Base-by-base conservation (phyloP, 2,797 vertebrate genomes). In the Pelochelys cantorii region DNA sequence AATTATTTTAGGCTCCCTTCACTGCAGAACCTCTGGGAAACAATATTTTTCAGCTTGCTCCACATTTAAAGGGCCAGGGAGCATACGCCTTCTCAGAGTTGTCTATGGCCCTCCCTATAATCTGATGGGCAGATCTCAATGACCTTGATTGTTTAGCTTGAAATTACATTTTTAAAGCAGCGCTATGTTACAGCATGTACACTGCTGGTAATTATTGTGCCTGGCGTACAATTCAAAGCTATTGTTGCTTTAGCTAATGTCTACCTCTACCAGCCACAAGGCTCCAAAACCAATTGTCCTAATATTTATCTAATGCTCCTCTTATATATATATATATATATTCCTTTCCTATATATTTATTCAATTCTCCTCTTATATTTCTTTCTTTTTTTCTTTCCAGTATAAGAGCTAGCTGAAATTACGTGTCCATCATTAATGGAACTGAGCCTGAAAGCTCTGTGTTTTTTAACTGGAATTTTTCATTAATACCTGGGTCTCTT, bases 241-340 rank as follows among this genome's bases (percentile, higher is more conserved):
- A 53, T 65, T 80, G 80, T 97, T 7, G 92, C 88, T 97, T 97
- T 92, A 95, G 92, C 80, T 93, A 91, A 81, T 87, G 93, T 96
- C 97, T 98, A 97, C 97, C 97, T 97, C 97, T 94, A 2, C 68
- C 78, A 82, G 90, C 93, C 93, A 94, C 90, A 79, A 56, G 11
- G 91, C 83, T 88, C 90, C 87, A 83, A 77, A 90, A 86, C 56
- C 55, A 79, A 0, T 8, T 87, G 79, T 83, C 83, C 2, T 0
- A 65, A 92, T 57, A 84, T 85, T 3, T 92, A 79, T 79, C 88
- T n/a, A 55, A 60, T 71, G 79, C 65, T 71, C 65, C 65, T 71
- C 5, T 22, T 71, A 22, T 37, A 11, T 34, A 53, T 53, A 53
- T 53, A 53, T 54, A 54, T 54, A 54, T 54, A 54, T 54, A 54